Evolutionary conservation across 2,797 vertebrate species (phyloP).

Genomic region (Buphagus erythrorhynchus): DNA sequence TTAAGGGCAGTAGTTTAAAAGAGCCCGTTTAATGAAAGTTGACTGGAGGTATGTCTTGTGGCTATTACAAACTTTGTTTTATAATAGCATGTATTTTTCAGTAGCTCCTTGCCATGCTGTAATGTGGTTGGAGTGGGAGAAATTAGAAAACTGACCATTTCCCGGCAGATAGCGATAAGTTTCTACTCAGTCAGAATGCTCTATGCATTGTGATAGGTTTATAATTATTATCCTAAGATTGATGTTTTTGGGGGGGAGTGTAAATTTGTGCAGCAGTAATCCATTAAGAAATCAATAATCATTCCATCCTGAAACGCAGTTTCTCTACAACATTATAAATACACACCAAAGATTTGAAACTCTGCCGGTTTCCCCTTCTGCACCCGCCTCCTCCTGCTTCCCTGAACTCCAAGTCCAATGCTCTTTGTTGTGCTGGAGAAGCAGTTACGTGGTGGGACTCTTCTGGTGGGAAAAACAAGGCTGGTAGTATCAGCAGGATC

Average conservation of each 20-base stretch:
- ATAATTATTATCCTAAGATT: slow-evolving; percentile 82
- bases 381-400: neutral
- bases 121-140: slow-evolving; percentile 73
- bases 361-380: neutral
- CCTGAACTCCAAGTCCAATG: slow-evolving; percentile 27
- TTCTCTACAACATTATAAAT: slow-evolving; percentile 74
- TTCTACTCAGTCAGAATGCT: slow-evolving; percentile 75
- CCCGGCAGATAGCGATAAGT: slow-evolving; percentile 76
- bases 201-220: slow-evolving; percentile 73
- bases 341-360: slow-evolving; percentile 59
- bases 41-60: slow-evolving; percentile 43
- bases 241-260: slow-evolving; percentile 75
- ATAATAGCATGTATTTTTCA: slow-evolving; percentile 68
- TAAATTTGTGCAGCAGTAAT: slow-evolving; percentile 82
- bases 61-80: slow-evolving; percentile 53
- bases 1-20: slow-evolving; percentile 35
- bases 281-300: slow-evolving; percentile 87
- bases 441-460: neutral
- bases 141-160: slow-evolving; percentile 78
- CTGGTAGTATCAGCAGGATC: neutral
- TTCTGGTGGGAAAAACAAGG: neutral
- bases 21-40: slow-evolving; percentile 40
- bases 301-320: slow-evolving; percentile 73
- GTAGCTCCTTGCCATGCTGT: slow-evolving; percentile 44
- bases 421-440: slow-evolving; percentile 16